Evolutionary conservation across 2,113 vertebrate genomes (phyloP).

Genomic region (Upupa epops): DNA sequence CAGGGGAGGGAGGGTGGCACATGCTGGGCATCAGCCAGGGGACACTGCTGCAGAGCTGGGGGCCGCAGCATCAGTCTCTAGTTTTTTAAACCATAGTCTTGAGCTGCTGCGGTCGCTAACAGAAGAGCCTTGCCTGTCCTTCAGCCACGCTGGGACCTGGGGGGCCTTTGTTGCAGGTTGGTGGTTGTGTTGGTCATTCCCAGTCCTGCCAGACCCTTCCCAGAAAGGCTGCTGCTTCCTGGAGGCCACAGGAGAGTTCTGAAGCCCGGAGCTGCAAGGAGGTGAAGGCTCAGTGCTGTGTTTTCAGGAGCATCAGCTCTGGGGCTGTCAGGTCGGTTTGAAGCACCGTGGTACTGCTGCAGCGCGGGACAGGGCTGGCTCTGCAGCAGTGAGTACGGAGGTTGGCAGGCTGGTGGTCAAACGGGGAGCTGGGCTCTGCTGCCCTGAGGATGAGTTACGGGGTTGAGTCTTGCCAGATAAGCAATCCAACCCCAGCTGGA

Average conservation of each 20-base stretch:
- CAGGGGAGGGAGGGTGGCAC: constrained; percentile 45
- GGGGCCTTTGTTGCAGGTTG: neutral
- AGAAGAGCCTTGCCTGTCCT: constrained; percentile 1
- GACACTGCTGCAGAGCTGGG: neutral
- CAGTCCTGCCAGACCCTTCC: neutral
- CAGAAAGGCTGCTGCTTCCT: neutral
- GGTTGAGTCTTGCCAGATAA: too few relatives aligned
- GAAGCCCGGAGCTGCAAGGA: neutral
- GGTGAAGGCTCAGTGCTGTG: neutral
- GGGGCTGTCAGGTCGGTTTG: neutral
- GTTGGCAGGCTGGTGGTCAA: neutral
- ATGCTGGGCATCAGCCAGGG: constrained; percentile 17
- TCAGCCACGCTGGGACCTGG: neutral
- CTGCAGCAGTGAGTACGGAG: neutral
- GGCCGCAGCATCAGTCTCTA: constrained; percentile 25
- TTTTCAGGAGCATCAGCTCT: neutral
- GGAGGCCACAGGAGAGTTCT: accelerated
- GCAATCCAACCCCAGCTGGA: accelerated
- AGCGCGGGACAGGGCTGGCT: neutral
- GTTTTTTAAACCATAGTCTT: neutral
- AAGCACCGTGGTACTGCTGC: accelerated
- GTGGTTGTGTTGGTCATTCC: neutral
- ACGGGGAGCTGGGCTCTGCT: neutral
- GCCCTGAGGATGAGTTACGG: accelerated
- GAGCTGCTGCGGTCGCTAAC: neutral